phyloP scores from a whole-genome alignment of 1,140 invertebrate genomes.

The Cyphomyrmex costatus region DNA sequence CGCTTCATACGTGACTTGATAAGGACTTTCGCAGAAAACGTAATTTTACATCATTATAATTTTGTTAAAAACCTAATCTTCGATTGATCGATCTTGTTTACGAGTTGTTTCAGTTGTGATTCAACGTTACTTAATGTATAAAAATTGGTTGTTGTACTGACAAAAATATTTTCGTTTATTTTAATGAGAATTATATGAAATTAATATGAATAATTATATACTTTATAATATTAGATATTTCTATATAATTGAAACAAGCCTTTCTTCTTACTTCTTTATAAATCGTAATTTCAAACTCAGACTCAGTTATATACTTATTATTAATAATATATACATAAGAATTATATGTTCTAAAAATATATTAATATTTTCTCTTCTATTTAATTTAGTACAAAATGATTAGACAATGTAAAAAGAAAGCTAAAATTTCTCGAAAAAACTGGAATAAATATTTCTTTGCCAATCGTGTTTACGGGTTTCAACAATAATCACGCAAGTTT shows the following conservation, averaged over 20 bases:
- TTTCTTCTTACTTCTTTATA: background rate
- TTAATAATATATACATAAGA: background rate
- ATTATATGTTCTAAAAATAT: background rate
- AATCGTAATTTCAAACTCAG: background rate
- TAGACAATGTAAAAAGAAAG: background rate
- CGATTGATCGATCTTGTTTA: background rate
- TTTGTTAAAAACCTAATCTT: background rate
- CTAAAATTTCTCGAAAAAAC: background rate
- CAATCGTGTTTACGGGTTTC: constrained; percentile 29
- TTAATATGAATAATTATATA: background rate
- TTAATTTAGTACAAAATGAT: background rate
- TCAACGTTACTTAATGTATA: background rate
- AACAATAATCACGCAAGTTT: constrained; percentile 61
- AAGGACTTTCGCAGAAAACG: constrained; percentile 75
- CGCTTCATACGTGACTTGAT: constrained; percentile 78
- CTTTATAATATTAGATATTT: constrained; percentile 1
- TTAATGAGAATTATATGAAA: background rate
- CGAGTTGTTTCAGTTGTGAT: constrained; percentile 8
- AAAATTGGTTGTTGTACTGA: background rate
- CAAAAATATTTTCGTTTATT: background rate
- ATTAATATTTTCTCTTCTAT: background rate
- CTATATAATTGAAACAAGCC: background rate
- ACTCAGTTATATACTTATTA: background rate
- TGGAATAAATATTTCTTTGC: constrained; percentile 23
- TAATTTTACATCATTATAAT: constrained; percentile 64